Base-by-base conservation (phyloP, 2,797 vertebrate genomes). In the Melanitta fusca region DNA sequence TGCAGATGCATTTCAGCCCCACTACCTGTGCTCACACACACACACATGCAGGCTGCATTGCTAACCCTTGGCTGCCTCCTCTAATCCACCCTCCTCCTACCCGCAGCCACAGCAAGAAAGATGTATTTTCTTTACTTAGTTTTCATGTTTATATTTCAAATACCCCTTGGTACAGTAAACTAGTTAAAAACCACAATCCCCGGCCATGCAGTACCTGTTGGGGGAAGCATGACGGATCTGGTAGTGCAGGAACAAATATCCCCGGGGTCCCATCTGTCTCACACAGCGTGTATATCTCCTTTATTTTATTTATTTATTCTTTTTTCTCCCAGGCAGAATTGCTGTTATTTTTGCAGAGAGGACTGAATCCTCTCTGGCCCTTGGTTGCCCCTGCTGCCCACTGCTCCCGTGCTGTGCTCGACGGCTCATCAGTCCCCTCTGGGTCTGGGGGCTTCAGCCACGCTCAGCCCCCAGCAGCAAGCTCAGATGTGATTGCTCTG, bases 251-350 rank as follows among this genome's bases (percentile, higher is more conserved):
- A 92, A 49, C 49, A 89, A 93, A 68, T 47, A 88, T n/a, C 87
- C 79, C 71, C 36, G 72, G 78, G 88, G 79, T 34, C 71, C 41
- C 0, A 2, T 96, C 97, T 96, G 70, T 81, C 51, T 93, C 77
- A 4, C 32, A 41, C 20, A 30, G 34, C 9, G 22, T 4, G 38
- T 43, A 45, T 81, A 5, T 83, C 82, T 78, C 38, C 60, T 78
- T 78, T 65, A 36, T 75, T 69, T 93, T 11, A 21, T 47, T 21
- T 36, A 36, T n/a, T n/a, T n/a, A 21, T 24, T 13, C 1, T 45
- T 45, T 11, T 47, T 5, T 14, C 8, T 45, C 66, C 80, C 64
- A 11, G 45, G 85, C 34, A 34, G 8, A 57, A 54, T 30, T 8
- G 8, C 13, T 68, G 6, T 53, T 65, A 64, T 91, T 96, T 96